phyloP scores from a whole-genome alignment of 53 echinoderm and acorn worm genomes.

The Arbacia lixula region DNA sequence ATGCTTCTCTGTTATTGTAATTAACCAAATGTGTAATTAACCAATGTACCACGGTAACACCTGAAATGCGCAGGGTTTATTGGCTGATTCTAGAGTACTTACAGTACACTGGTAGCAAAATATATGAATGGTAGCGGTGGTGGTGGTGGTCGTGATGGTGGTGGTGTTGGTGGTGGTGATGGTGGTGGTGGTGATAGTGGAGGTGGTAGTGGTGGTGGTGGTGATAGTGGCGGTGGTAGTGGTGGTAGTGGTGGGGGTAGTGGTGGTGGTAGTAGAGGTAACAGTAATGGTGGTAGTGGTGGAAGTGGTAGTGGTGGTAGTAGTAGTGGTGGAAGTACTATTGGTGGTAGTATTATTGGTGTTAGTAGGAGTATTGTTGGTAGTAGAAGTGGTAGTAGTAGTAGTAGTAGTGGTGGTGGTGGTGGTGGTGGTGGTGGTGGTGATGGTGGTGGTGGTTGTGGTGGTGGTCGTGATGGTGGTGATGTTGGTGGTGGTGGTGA shows the following conservation, averaged over 20 bases:
- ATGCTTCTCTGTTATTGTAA: too few relatives aligned
- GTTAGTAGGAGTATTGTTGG: not conserved
- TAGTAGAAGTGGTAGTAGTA: not conserved
- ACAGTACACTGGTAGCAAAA: too few relatives aligned
- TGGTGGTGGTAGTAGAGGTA: too few relatives aligned
- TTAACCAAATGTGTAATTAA: too few relatives aligned
- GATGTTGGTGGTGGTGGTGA: not conserved
- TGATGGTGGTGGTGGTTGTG: not conserved
- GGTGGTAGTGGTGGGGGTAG: not conserved
- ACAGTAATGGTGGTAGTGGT: not conserved
- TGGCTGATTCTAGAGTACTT: too few relatives aligned
- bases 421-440: not conserved
- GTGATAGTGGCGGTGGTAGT: not conserved
- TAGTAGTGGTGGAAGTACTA: not conserved
- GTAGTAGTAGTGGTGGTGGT: not conserved
- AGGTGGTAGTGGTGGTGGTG: not conserved
- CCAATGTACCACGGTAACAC: too few relatives aligned
- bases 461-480: not conserved
- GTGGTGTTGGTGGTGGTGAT: not conserved
- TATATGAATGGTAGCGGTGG: too few relatives aligned
- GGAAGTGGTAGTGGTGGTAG: not conserved
- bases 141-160: not conserved
- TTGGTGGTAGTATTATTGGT: not conserved
- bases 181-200: not conserved
- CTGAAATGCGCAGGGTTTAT: too few relatives aligned